Conservation (phyloP, 2,797 vertebrate species). For the Euthynnus affinis region DNA sequence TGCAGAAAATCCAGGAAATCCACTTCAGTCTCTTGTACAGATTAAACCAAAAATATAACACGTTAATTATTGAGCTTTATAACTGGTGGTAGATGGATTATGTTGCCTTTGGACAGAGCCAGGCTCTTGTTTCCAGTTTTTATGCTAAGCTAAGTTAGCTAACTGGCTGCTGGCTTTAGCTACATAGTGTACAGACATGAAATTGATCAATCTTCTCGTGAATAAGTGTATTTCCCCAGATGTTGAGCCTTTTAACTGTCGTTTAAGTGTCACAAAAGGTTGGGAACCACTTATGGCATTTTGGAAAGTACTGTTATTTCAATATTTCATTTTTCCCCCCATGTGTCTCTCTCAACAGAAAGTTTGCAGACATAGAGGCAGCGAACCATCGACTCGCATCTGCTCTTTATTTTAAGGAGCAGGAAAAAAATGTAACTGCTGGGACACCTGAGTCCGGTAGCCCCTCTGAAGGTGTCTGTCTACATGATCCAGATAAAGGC, state of each 20-base stretch:
- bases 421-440: slow-evolving; percentile 42
- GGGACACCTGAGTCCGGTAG: slow-evolving; percentile 39
- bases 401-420: slow-evolving; percentile 77
- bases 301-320: background rate
- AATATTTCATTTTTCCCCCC: background rate
- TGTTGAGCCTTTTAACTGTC: background rate
- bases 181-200: no score
- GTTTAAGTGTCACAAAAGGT: background rate
- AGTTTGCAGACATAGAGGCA: slow-evolving; percentile 90
- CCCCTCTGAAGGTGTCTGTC: slow-evolving; percentile 31
- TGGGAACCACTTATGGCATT: background rate
- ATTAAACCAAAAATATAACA: no score
- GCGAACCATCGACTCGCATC: slow-evolving; percentile 85
- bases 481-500: slow-evolving; percentile 16
- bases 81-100: no score
- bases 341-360: slow-evolving; percentile 77
- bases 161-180: background rate
- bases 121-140: no score
- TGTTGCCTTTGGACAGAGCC: no score
- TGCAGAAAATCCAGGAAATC: background rate
- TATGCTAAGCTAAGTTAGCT: background rate
- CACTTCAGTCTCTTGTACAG: no score
- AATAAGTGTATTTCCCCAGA: background rate
- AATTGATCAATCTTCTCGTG: no score
- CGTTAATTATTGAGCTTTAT: no score